These are phyloP conservation scores for Limnephilus marmoratus DNA, from an alignment of 2,888 invertebrate species.

Conservation along the genomic window DNA sequence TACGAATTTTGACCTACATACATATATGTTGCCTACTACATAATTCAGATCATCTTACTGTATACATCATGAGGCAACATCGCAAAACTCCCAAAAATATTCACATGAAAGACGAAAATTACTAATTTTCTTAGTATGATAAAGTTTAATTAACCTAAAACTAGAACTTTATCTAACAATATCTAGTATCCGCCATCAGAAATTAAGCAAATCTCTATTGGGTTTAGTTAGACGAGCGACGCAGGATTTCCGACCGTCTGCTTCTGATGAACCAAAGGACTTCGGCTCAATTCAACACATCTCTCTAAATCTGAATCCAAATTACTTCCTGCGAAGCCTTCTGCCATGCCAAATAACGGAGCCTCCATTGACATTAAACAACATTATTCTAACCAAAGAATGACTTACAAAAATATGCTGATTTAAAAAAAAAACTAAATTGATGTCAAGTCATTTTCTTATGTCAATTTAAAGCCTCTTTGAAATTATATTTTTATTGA, in stretches of 20 bases:
- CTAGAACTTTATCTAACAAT: background rate
- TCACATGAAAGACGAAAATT: background rate
- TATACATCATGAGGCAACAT: too few relatives aligned
- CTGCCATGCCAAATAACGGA: background rate
- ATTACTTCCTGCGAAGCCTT: conserved; percentile 16
- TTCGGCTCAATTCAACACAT: background rate
- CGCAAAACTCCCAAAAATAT: background rate
- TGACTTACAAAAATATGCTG: background rate
- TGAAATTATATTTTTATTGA: background rate
- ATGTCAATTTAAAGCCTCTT: background rate
- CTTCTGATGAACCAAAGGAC: conserved; percentile 26
- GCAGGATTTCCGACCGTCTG: conserved; percentile 20
- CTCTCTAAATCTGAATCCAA: conserved; percentile 20
- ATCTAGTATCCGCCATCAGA: background rate
- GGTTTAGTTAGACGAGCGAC: background rate
- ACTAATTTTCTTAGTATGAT: too few relatives aligned
- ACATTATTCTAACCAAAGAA: background rate
- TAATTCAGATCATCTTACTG: too few relatives aligned
- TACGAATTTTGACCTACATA: too few relatives aligned
- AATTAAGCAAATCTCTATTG: background rate
- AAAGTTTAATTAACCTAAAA: background rate
- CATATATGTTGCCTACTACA: too few relatives aligned
- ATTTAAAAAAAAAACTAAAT: background rate
- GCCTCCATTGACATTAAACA: background rate
- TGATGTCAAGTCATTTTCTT: background rate